phyloP scores from a whole-genome alignment of 2,888 invertebrate species.

The Drosophila neutralis region DNA sequence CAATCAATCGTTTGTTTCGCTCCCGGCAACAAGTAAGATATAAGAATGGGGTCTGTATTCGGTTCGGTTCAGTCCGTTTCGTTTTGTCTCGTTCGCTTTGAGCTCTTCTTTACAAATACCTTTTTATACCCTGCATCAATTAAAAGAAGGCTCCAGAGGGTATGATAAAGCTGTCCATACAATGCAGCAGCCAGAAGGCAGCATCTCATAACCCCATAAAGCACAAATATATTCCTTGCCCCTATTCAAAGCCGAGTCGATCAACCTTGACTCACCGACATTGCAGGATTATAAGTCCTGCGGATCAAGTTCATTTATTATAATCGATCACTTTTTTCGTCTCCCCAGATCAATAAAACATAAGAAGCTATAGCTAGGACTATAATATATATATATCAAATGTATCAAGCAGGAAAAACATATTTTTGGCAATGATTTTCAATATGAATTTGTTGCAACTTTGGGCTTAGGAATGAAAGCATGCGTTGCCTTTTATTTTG shows the following conservation, averaged over 20 bases:
- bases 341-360: not conserved
- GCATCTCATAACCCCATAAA: not conserved
- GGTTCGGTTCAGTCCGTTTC: conserved; percentile 25
- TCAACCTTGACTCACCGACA: not conserved
- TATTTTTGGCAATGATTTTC: no score
- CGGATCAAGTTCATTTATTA: not conserved
- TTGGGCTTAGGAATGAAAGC: no score
- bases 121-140: conserved; percentile 18
- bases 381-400: not conserved
- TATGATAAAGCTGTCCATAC: not conserved
- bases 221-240: not conserved
- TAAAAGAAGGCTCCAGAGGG: not conserved
- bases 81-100: conserved; percentile 34
- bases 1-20: conserved; percentile 78
- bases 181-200: not conserved
- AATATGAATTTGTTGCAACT: no score
- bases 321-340: not conserved
- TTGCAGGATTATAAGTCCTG: not conserved
- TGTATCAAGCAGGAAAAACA: no score
- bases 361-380: not conserved
- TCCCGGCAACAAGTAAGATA: conserved; percentile 68
- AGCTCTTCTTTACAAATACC: conserved; percentile 38
- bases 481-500: no score
- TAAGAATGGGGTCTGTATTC: conserved; percentile 68
- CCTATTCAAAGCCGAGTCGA: not conserved